Percentiles rank a stretch among this genome's conserved stretches.
phyloP scores from a whole-genome alignment of 2,797 vertebrate species.

The Poecilia gillii region DNA sequence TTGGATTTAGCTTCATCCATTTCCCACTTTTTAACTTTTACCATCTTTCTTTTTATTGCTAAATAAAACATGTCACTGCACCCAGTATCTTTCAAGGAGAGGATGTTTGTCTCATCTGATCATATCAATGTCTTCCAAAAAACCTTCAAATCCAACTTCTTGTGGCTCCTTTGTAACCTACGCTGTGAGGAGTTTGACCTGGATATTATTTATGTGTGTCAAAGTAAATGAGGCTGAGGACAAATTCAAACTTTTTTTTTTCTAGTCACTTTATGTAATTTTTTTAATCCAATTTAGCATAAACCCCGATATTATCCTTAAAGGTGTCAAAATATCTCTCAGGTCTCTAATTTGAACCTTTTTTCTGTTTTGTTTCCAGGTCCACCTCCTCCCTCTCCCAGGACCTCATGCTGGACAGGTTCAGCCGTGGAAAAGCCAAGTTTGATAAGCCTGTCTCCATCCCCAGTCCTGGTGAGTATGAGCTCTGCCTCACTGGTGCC shows the following conservation, averaged over 20 bases:
- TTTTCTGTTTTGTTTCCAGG: constrained; percentile 58
- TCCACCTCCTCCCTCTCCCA: constrained; percentile 83
- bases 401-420: constrained; percentile 83
- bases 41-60: too few relatives aligned
- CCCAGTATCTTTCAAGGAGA: too few relatives aligned
- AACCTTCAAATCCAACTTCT: too few relatives aligned
- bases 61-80: too few relatives aligned
- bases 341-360: constrained; percentile 13
- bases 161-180: too few relatives aligned
- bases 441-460: constrained; percentile 83
- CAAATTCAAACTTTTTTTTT: not conserved
- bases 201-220: not conserved
- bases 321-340: not conserved
- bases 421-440: constrained; percentile 81
- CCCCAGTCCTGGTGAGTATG: constrained; percentile 81
- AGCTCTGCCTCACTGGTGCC: constrained; percentile 45
- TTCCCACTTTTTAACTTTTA: too few relatives aligned
- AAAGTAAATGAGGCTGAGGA: not conserved
- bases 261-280: not conserved
- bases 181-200: not conserved
- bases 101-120: too few relatives aligned
- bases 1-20: too few relatives aligned
- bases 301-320: not conserved
- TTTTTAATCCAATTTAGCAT: not conserved
- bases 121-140: too few relatives aligned